Base-by-base conservation (phyloP, 2,797 vertebrate genomes). In the Lates japonicus region DNA sequence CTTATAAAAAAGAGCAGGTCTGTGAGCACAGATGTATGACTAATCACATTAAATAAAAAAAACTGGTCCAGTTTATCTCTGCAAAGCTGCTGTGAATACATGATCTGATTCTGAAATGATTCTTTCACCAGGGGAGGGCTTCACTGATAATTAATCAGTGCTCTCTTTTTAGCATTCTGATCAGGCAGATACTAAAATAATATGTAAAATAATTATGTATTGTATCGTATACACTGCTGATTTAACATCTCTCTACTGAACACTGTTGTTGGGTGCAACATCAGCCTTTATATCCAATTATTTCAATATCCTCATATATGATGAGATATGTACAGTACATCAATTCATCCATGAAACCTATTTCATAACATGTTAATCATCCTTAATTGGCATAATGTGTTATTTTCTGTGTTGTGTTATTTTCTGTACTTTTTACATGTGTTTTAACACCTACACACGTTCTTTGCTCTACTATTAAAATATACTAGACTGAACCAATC, bases 21-120 rank as follows among this genome's bases (percentile, higher is more conserved):
- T 76, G 46, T 57, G 80, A 73, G 83, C 51, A 37, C 20, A 83
- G 35, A 85, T 65, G 70, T 73, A 66, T 89, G 88, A 92, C 84
- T 83, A 83, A 92, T 91, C 69, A 35, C 57, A 65, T 90, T 82
- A 72, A 72, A 59, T 78, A 76, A 0, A 80, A 82, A 77, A 82
- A 77, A 72, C 62, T 35, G 57, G 63, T 77, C 46, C 58, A 29
- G 66, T 84, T 70, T 54, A 72, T 88, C 78, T 82, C 19, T 31
- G 58, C 54, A 80, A 63, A 76, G 60, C 74, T 70, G 57, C 70
- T 54, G 22, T 75, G 59, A 85, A 88, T 83, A 74, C 78, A 65
- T 37, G 11, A 87, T 88, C 59, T 39, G 55, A 80, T 79, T 82
- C 51, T 80, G 60, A 80, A 78, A 79, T 70, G 4, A 75, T 62